These are phyloP conservation scores for Garra rufa DNA, from an alignment of 2,113 vertebrate species.

Conservation along the genomic window DNA sequence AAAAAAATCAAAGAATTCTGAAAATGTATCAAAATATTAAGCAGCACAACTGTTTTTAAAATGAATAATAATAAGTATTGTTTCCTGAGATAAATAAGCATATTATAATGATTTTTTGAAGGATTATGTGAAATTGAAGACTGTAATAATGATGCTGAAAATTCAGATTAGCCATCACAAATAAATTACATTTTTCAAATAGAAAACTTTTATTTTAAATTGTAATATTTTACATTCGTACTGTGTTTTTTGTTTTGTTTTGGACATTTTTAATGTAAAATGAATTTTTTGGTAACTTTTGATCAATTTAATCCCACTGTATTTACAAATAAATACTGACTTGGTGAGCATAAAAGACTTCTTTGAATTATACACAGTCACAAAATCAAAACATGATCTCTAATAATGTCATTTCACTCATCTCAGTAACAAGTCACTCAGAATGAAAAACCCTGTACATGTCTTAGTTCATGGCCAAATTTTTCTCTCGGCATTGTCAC, in stretches of 20 bases:
- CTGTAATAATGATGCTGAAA: background rate
- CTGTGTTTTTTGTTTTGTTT: too few species aligned
- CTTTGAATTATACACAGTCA: background rate
- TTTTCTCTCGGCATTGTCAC: background rate
- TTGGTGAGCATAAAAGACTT: background rate
- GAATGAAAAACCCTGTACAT: background rate
- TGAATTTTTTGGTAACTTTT: too few species aligned
- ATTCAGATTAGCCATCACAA: background rate
- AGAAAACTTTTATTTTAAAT: too few species aligned
- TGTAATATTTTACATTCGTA: too few species aligned
- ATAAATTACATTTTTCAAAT: background rate
- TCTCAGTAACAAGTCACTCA: background rate
- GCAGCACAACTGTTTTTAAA: too few species aligned
- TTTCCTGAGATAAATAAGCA: background rate
- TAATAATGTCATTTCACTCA: background rate
- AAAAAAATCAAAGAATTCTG: too few species aligned
- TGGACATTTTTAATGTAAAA: too few species aligned
- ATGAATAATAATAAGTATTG: too few species aligned
- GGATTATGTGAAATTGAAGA: background rate
- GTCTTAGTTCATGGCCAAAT: background rate
- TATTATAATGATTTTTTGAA: background rate
- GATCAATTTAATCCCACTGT: background rate
- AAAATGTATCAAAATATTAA: too few species aligned
- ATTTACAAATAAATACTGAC: background rate
- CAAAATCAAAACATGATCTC: background rate